Evolutionary conservation across 1,140 invertebrate species (phyloP).

Genomic region (Homarus americanus): DNA sequence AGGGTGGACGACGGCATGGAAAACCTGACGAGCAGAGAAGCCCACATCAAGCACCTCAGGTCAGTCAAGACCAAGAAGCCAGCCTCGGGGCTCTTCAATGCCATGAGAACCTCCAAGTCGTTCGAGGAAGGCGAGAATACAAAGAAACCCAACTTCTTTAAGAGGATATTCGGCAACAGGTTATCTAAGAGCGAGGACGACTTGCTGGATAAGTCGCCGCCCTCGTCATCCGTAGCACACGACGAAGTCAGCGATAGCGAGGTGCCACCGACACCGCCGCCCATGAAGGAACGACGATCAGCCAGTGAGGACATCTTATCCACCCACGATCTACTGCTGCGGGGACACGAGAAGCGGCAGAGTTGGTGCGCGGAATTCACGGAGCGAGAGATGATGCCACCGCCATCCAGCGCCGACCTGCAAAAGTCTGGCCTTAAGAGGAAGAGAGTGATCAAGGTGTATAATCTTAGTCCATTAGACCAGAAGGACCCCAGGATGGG

Average conservation of each 20-base stretch:
- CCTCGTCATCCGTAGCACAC: neutral
- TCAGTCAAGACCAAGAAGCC: neutral
- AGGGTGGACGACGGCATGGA: constrained; percentile 59
- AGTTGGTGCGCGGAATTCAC: constrained; percentile 8
- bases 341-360: constrained; percentile 26
- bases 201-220: constrained; percentile 35
- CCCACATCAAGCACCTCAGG: neutral
- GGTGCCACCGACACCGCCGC: neutral
- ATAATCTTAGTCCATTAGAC: constrained; percentile 18
- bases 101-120: constrained; percentile 39
- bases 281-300: constrained; percentile 33
- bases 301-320: constrained; percentile 57
- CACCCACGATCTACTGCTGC: neutral
- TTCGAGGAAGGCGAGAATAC: constrained; percentile 49
- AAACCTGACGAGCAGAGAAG: neutral
- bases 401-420: neutral
- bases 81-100: neutral
- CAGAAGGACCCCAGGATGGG: neutral
- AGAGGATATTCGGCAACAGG: constrained; percentile 50
- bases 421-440: constrained; percentile 39
- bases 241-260: neutral
- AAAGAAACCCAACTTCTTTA: constrained; percentile 55
- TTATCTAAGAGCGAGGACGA: constrained; percentile 59
- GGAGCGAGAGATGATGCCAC: neutral
- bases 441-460: constrained; percentile 51